Percentiles rank a stretch among this genome's conserved stretches.
phyloP scores from a whole-genome alignment of 2,888 invertebrate species.

The Hemaris fuciformis region DNA sequence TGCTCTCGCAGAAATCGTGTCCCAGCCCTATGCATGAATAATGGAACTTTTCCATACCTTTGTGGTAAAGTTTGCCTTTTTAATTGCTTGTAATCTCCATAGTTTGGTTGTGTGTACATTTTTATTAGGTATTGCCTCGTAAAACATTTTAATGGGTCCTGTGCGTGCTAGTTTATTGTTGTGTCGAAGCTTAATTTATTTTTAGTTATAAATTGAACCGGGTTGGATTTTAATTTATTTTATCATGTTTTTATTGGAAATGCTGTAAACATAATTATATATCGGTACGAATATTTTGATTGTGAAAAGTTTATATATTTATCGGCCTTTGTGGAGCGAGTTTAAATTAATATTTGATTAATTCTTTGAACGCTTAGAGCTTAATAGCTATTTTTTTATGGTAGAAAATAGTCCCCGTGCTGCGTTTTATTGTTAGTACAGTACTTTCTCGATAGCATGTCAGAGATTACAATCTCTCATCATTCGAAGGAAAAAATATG shows the following conservation, averaged over 20 bases:
- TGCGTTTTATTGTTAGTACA: too few species aligned
- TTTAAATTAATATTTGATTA: too few species aligned
- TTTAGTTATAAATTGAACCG: background rate
- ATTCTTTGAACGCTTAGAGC: too few species aligned
- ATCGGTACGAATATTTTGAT: background rate
- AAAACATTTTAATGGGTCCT: background rate
- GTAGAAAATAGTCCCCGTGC: too few species aligned
- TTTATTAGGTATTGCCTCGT: background rate
- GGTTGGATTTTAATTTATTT: background rate
- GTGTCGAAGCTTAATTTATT: background rate
- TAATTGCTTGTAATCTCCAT: conserved; percentile 6
- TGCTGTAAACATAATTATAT: background rate
- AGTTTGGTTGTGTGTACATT: background rate
- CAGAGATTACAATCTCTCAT: too few species aligned
- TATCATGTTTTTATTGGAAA: background rate
- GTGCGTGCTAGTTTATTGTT: background rate
- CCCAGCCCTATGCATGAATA: background rate
- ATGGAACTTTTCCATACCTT: conserved; percentile 6
- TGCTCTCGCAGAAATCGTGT: background rate
- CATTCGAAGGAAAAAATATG: too few species aligned
- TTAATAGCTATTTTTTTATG: too few species aligned
- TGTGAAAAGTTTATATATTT: background rate
- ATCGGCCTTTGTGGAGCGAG: too few species aligned
- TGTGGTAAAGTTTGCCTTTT: conserved; percentile 9
- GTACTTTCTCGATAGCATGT: too few species aligned